A percentile compares a stretch with the other conserved stretches of the same genome.
These are phyloP conservation scores for Toxotes jaculatrix DNA, from an alignment of 2,113 vertebrate species.

Conservation along the genomic window DNA sequence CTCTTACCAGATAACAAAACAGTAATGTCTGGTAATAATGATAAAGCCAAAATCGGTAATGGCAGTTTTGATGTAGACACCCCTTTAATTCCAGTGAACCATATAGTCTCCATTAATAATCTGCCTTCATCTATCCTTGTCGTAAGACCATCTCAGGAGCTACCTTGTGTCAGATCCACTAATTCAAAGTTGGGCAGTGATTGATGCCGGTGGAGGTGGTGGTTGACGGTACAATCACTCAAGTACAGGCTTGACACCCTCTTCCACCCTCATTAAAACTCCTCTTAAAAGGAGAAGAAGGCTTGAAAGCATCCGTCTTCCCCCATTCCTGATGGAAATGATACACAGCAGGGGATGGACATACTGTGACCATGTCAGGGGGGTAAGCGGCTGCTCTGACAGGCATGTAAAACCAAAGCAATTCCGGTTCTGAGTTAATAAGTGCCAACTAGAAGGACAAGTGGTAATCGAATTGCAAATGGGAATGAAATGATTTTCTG, in stretches of 20 bases:
- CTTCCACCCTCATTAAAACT: conserved; percentile 74
- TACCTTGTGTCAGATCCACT: conserved; percentile 70
- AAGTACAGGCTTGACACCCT: conserved; percentile 62
- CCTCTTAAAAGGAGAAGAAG: conserved; percentile 60
- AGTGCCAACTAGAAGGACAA: conserved; percentile 13
- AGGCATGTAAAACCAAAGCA: conserved; percentile 31
- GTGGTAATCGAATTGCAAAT: conserved; percentile 26
- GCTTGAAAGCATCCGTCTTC: conserved; percentile 40
- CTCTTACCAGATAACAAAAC: neutral
- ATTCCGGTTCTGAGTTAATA: conserved; percentile 26
- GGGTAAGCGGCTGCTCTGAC: conserved; percentile 9
- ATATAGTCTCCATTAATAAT: conserved; percentile 70
- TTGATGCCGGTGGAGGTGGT: conserved; percentile 72
- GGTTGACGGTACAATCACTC: conserved; percentile 79
- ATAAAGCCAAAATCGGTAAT: conserved; percentile 42
- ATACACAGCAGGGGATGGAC: conserved; percentile 38
- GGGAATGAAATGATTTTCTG: neutral
- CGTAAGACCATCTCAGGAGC: conserved; percentile 59
- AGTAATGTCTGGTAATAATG: conserved; percentile 12
- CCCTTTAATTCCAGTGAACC: conserved; percentile 55
- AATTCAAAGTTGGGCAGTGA: conserved; percentile 77
- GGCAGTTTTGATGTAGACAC: conserved; percentile 38
- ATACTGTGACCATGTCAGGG: conserved; percentile 24
- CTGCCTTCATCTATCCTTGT: conserved; percentile 77
- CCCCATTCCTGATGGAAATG: conserved; percentile 53